A percentile compares a stretch with the other conserved stretches of the same genome.
Conservation (phyloP, 2,888 invertebrate species). For the Cantharis rustica region DNA sequence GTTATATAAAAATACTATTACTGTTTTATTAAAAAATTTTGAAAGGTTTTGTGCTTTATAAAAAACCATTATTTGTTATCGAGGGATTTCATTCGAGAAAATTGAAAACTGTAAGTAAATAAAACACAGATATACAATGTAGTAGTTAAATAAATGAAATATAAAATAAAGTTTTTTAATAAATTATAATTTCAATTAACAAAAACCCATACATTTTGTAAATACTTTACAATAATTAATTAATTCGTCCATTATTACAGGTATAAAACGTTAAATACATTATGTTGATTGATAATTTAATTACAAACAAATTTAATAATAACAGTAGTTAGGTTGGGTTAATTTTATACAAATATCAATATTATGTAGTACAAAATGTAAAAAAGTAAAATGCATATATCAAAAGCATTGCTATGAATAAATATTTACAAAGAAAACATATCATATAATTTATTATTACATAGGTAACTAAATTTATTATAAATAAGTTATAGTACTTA, state of each 20-base stretch:
- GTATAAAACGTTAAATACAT: background rate
- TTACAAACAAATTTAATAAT: background rate
- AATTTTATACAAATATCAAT: background rate
- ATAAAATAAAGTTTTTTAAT: background rate
- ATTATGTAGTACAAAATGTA: background rate
- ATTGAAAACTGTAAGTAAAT: background rate
- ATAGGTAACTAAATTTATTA: background rate
- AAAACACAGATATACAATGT: background rate
- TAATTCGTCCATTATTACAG: background rate
- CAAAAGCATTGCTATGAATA: background rate
- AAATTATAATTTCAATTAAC: background rate
- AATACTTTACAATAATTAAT: background rate
- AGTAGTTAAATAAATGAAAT: background rate
- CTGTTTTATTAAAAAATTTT: too few relatives aligned
- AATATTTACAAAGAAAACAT: background rate
- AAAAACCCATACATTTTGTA: background rate
- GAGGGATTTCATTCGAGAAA: too few relatives aligned
- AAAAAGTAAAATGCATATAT: background rate
- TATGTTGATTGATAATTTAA: background rate
- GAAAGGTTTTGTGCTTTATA: too few relatives aligned
- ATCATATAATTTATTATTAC: background rate
- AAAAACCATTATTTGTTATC: too few relatives aligned
- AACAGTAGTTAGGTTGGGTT: background rate
- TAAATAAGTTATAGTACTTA: background rate
- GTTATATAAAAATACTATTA: too few relatives aligned